Base-by-base conservation (phyloP, 35 echinoderm and acorn worm genomes). In the Apostichopus japonicus region DNA sequence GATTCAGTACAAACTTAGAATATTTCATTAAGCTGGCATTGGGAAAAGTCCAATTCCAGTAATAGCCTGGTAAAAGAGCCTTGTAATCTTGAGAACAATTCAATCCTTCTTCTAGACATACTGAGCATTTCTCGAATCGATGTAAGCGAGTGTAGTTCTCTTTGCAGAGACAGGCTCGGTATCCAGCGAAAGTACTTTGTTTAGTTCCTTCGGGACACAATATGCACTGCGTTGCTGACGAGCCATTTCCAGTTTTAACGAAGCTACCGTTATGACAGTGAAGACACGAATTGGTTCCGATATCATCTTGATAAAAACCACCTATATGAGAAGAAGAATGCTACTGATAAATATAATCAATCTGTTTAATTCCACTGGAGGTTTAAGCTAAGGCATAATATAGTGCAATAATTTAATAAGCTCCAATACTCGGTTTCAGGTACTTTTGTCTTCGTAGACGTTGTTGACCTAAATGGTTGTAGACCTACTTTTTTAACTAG, bases 21-120 rank as follows among this genome's bases (percentile, higher is more conserved):
- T 33, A 33, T 33, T 33, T 2, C 27, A 33, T 33, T 33, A 33
- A 33, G 2, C 27, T 33, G 1, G 27, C 27, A 33, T 33, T 33
- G 27, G 77, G 77, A 24, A 79, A 79, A 17, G 77, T 27, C 77
- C 77, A 79, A 79, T 79, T 79, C 77, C 77, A 79, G 23, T 79
- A 79, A 23, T 79, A 79, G 10, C 77, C 77, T 22, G 77, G 77
- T 10, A 79, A 22, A 10, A 79, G 77, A 21, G 44, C 77, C 23
- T 79, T 79, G 21, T 22, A 79, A 23, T 79, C 77, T 59, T 59
- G 57, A 33, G 27, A 33, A 33, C 27, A 33, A 33, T 33, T 33
- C 27, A 33, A 33, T 1, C 27, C 27, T 33, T 33, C 27, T 33
- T 33, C 27, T 33, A 33, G 27, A 33, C 27, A 33, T 33, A 33